phyloP scores from a whole-genome alignment of 2,888 invertebrate genomes.

The Lasioglossum pauxillum region DNA sequence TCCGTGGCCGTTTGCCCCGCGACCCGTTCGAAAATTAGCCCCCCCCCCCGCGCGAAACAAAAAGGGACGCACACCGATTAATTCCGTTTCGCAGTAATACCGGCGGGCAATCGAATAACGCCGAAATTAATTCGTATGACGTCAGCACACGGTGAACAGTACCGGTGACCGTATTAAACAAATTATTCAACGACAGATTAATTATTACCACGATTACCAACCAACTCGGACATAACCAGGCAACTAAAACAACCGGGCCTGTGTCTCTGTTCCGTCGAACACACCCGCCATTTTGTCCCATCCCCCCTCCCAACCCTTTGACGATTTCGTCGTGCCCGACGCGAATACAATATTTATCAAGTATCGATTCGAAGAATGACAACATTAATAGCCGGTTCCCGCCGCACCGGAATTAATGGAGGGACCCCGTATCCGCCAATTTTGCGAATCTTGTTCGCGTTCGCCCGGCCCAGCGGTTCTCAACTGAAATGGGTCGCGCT shows the following conservation, averaged over 20 bases:
- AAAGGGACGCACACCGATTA: neutral
- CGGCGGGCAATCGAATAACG: neutral
- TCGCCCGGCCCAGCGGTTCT: neutral
- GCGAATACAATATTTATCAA: conserved; percentile 17
- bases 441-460: neutral
- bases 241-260: neutral
- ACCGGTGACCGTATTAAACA: neutral
- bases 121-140: neutral
- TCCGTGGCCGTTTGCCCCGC: neutral
- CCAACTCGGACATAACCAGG: neutral
- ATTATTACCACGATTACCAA: neutral
- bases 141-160: neutral
- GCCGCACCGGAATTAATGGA: conserved; percentile 14
- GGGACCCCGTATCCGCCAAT: neutral
- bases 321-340: neutral
- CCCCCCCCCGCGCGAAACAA: neutral
- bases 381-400: conserved; percentile 3
- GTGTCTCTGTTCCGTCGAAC: neutral
- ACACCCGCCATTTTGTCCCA: neutral
- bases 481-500: neutral
- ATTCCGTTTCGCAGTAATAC: neutral
- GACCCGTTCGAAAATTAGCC: neutral
- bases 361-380: conserved; percentile 19
- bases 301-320: neutral
- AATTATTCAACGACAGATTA: conserved; percentile 9